Evolutionary conservation across 2,113 vertebrate genomes (phyloP), one percentile per base, ranked within the genome.

Genomic region (Hipposideros armiger): DNA sequence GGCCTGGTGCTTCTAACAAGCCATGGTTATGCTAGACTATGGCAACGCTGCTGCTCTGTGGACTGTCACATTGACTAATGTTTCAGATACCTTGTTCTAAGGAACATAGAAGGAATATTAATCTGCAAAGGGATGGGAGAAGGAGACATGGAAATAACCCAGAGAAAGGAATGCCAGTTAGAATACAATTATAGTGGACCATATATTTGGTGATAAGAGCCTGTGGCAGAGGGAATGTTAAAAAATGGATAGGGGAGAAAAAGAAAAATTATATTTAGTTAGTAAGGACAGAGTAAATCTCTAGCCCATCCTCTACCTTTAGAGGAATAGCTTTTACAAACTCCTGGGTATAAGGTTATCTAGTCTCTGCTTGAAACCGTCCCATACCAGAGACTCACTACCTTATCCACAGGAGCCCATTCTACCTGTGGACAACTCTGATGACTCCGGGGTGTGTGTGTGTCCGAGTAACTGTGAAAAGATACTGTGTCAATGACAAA

Each of bases 101-200:
- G 36, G 20, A 93, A 85, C 36, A 93, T 47, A 56, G 74, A 95
- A 90, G 77, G 60, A 91, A 91, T 74, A 85, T 69, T 94, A 58
- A 52, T 69, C 54, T 95, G 28, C 60, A 73, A 80, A 80, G 9
- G 22, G 78, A 92, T 42, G n/a, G 26, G 42, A 64, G 77, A 56
- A 15, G n/a, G 40, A 40, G 14, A 87, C 19, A 40, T 54, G 40
- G 64, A 95, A 84, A 87, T 47, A 56, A 74, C 45, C 2, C 60
- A 67, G 82, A 66, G 81, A 84, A 90, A 94, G 66, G 76, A 78
- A 74, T n/a, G 72, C 32, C 77, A 95, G n/a, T 86, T 90, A 92
- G 91, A 78, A 83, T 72, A 90, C 47, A 95, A 56, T 69, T 50
- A 77, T 4, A n/a, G 11, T n/a, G 64, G 83, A 42, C 15, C 60